Evolutionary conservation across 2,888 invertebrate genomes (phyloP).

Genomic region (Metopia argyrocephala): DNA sequence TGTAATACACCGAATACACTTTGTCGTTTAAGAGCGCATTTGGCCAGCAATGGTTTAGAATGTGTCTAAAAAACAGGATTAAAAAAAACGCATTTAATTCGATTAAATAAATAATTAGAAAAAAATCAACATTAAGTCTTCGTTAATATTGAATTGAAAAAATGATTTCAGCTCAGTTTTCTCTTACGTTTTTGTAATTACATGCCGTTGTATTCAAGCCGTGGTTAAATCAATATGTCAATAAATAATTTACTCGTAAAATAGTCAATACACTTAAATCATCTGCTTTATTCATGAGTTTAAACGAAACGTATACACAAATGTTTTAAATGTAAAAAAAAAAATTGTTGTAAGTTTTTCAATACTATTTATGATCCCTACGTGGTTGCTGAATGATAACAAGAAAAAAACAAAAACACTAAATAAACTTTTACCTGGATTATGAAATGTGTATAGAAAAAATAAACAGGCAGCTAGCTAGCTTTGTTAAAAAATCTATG

Average conservation of each 20-base stretch:
- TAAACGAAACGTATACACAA: slow-evolving; percentile 42
- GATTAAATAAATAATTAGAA: no score
- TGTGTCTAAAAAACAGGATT: no score
- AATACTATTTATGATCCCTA: slow-evolving; percentile 36
- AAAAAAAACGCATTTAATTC: no score
- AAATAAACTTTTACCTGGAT: slow-evolving; percentile 23
- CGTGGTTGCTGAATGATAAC: not conserved
- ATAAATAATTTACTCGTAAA: no score
- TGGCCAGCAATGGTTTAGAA: no score
- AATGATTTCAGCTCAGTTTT: no score
- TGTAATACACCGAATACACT: no score
- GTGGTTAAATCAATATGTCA: slow-evolving; percentile 2
- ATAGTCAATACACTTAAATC: slow-evolving; percentile 1
- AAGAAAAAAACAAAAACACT: not conserved
- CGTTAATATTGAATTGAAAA: no score
- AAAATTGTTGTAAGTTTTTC: not conserved
- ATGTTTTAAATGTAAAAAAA: slow-evolving; percentile 28
- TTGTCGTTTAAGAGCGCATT: no score
- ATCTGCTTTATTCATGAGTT: slow-evolving; percentile 62
- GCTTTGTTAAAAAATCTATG: not conserved
- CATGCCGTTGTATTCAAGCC: no score
- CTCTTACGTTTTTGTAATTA: no score
- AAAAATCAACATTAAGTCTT: no score
- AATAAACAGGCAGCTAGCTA: slow-evolving; percentile 19
- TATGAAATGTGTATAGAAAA: slow-evolving; percentile 9